A percentile compares a stretch with the other conserved stretches of the same genome.
Evolutionary conservation across 2,797 vertebrate species (phyloP).

Genomic region (Eulemur coronatus): DNA sequence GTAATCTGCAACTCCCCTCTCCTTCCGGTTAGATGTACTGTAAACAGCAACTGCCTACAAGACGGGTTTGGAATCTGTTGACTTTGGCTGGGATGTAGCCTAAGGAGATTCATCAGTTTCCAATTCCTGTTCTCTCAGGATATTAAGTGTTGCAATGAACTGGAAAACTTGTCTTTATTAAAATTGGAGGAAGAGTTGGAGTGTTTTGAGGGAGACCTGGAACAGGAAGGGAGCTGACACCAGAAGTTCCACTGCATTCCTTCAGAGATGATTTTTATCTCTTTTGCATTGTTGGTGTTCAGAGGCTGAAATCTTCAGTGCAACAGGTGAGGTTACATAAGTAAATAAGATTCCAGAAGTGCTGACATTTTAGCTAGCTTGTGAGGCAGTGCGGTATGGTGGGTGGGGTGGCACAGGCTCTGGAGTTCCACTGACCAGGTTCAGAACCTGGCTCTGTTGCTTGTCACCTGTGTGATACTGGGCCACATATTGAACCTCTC

Average conservation of each 20-base stretch:
- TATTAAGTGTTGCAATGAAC: conserved; percentile 65
- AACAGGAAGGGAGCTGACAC: conserved; percentile 54
- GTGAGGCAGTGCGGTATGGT: not conserved
- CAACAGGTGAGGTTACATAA: not conserved
- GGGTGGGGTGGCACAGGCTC: not conserved
- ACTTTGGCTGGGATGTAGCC: conserved; percentile 67
- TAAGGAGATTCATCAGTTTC: conserved; percentile 71
- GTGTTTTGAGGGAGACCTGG: conserved; percentile 57
- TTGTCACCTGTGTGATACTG: not conserved
- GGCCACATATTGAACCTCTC: not conserved
- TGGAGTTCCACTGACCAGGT: not conserved
- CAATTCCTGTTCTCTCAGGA: conserved; percentile 74
- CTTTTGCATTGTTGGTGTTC: not conserved
- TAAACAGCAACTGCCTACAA: conserved; percentile 60
- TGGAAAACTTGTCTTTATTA: conserved; percentile 67
- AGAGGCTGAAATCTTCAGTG: not conserved
- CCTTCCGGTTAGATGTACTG: conserved; percentile 42
- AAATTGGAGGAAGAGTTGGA: conserved; percentile 70
- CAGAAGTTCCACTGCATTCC: not conserved
- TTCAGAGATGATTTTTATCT: conserved; percentile 45
- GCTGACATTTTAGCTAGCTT: not conserved
- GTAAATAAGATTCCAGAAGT: not conserved
- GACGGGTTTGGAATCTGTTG: conserved; percentile 68
- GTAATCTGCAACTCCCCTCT: conserved; percentile 34
- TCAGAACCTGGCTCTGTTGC: not conserved